phyloP scores from a whole-genome alignment of 1,140 invertebrate genomes.

The Drosophila carrolli region DNA sequence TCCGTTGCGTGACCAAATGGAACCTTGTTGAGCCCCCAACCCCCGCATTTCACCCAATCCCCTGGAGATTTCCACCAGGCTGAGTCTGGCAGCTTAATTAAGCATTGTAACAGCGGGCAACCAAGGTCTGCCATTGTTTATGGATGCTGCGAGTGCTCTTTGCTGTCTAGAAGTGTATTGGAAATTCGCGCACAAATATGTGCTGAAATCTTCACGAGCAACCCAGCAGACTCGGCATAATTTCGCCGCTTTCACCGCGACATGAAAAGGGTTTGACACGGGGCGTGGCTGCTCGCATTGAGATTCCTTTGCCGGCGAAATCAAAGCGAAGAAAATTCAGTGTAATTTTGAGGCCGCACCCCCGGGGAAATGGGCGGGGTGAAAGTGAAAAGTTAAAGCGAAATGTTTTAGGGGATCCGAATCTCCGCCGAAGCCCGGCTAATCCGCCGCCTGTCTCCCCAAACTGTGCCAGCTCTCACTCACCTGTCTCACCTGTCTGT shows the following conservation, averaged over 20 bases:
- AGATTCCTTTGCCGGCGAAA: slow-evolving; percentile 50
- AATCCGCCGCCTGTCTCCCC: slow-evolving; percentile 37
- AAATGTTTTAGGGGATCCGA: slow-evolving; percentile 19
- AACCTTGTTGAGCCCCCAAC: background rate
- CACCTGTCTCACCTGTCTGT: slow-evolving; percentile 43
- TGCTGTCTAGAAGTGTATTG: slow-evolving; percentile 24
- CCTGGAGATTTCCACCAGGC: background rate
- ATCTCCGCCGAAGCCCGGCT: slow-evolving; percentile 10
- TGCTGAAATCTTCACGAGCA: slow-evolving; percentile 21
- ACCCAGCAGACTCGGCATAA: slow-evolving; percentile 40
- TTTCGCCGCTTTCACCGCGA: slow-evolving; percentile 46
- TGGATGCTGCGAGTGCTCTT: slow-evolving; percentile 7
- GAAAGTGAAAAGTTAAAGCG: slow-evolving; percentile 47
- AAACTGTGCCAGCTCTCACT: slow-evolving; percentile 34
- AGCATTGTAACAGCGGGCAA: slow-evolving; percentile 48
- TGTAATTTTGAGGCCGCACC: slow-evolving; percentile 37
- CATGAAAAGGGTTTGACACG: slow-evolving; percentile 79
- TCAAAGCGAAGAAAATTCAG: slow-evolving; percentile 43
- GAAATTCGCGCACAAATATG: slow-evolving; percentile 48
- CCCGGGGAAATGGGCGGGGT: background rate
- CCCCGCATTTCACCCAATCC: background rate
- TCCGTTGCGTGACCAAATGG: slow-evolving; percentile 48
- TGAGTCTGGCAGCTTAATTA: slow-evolving; percentile 66
- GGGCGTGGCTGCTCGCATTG: slow-evolving; percentile 44
- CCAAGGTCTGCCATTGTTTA: slow-evolving; percentile 34